These are phyloP conservation scores for Cirrhinus molitorella DNA, from an alignment of 2,797 vertebrate genomes.

Conservation along the genomic window DNA sequence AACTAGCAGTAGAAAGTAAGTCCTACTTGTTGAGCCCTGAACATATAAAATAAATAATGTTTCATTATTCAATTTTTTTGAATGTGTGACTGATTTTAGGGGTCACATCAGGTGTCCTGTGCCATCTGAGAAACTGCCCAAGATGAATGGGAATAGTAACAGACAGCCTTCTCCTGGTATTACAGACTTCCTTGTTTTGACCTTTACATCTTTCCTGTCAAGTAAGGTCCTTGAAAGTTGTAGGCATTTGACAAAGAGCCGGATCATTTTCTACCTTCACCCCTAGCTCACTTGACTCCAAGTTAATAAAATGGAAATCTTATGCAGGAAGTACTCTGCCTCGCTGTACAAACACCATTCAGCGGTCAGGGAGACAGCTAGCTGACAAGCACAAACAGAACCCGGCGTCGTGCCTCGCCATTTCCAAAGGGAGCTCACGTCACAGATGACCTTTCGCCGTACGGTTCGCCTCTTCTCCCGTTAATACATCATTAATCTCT, in stretches of 20 bases:
- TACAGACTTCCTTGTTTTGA: constrained; percentile 3
- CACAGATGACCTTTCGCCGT: constrained; percentile 50
- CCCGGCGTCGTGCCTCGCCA: background rate
- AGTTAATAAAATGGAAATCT: constrained; percentile 37
- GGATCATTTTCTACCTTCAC: background rate
- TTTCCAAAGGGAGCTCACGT: constrained; percentile 20
- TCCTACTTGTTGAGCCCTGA: background rate
- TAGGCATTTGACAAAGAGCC: background rate
- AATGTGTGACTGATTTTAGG: background rate
- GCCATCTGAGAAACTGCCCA: background rate
- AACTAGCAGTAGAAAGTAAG: background rate
- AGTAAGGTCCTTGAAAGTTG: background rate
- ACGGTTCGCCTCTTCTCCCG: constrained; percentile 35
- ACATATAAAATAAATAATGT: background rate
- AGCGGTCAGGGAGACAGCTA: background rate
- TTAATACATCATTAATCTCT: constrained; percentile 58
- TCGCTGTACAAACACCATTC: constrained; percentile 22
- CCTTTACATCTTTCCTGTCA: background rate
- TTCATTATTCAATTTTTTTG: background rate
- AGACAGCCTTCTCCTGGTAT: background rate
- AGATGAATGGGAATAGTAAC: background rate
- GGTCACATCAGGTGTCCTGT: background rate
- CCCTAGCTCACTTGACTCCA: background rate
- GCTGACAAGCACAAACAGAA: constrained; percentile 37
- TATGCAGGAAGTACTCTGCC: constrained; percentile 17